Evolutionary conservation across 2,113 vertebrate genomes (phyloP).

Genomic region (Perca flavescens): DNA sequence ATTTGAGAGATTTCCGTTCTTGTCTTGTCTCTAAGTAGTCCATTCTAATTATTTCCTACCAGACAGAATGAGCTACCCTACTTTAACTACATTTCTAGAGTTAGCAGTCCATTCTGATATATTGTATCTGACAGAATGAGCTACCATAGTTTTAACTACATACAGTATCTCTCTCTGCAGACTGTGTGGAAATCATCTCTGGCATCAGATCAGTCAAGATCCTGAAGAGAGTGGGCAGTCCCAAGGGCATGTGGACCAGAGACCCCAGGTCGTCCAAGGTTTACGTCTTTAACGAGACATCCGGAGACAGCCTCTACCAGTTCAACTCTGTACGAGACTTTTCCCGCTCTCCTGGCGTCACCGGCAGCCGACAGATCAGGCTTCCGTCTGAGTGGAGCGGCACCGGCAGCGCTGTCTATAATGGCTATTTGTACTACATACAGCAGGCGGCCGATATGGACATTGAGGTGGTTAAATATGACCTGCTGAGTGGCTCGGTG

Average conservation of each 20-base stretch:
- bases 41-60: too few species aligned
- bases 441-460: constrained; percentile 76
- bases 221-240: constrained; percentile 90
- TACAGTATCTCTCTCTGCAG: constrained; percentile 71
- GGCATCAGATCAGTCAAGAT: constrained; percentile 95
- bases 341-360: constrained; percentile 84
- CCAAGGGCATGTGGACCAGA: constrained; percentile 93
- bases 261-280: constrained; percentile 91
- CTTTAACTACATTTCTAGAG: too few species aligned
- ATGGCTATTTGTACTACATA: constrained; percentile 90
- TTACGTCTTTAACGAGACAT: constrained; percentile 90
- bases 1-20: too few species aligned
- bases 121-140: too few species aligned
- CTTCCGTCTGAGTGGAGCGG: constrained; percentile 92
- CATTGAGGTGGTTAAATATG: constrained; percentile 93
- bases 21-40: too few species aligned
- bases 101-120: too few species aligned
- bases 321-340: constrained; percentile 91
- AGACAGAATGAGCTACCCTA: too few species aligned
- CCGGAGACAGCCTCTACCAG: constrained; percentile 88
- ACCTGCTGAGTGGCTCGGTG: constrained; percentile 87
- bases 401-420: constrained; percentile 89
- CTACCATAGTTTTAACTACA: too few species aligned
- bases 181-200: constrained; percentile 92
- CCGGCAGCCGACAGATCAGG: constrained; percentile 84